Conservation (phyloP, 2,888 invertebrate genomes). For the Trypoxylon attenuatum region DNA sequence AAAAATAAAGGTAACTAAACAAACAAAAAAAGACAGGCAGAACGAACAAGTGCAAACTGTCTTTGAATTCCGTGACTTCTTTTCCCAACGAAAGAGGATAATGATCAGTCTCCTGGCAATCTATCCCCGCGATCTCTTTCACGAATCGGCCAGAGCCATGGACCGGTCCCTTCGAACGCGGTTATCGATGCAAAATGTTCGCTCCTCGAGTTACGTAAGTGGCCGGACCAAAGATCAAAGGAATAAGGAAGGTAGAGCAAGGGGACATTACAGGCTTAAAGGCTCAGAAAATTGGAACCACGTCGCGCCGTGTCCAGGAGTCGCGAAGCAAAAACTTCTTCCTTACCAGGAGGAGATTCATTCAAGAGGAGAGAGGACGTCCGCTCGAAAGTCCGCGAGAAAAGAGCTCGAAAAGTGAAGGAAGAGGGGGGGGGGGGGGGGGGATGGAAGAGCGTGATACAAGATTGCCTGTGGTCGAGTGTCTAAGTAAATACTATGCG, state of each 20-base stretch:
- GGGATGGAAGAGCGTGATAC: background rate
- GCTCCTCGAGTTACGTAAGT: conserved; percentile 48
- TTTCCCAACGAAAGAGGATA: too few relatives aligned
- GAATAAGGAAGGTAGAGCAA: conserved; percentile 41
- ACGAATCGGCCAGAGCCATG: conserved; percentile 30
- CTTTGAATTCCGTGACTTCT: too few relatives aligned
- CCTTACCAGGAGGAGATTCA: too few relatives aligned
- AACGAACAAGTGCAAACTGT: too few relatives aligned
- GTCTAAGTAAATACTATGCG: background rate
- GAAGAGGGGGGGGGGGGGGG: background rate
- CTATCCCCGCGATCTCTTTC: conserved; percentile 17
- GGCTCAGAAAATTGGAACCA: conserved; percentile 45
- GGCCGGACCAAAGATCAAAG: conserved; percentile 60
- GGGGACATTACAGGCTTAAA: conserved; percentile 43
- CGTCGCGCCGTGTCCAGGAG: conserved; percentile 19
- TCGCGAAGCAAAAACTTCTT: conserved; percentile 7
- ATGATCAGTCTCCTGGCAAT: conserved; percentile 9
- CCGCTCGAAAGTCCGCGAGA: background rate
- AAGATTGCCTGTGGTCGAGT: background rate
- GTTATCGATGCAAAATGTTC: conserved; percentile 50
- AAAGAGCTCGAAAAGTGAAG: background rate
- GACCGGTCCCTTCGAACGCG: conserved; percentile 16
- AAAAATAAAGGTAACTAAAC: too few relatives aligned
- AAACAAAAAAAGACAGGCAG: too few relatives aligned
- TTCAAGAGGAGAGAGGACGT: background rate